Base-by-base conservation (phyloP, 2,113 vertebrate species). In the Protobothrops mucrosquamatus region DNA sequence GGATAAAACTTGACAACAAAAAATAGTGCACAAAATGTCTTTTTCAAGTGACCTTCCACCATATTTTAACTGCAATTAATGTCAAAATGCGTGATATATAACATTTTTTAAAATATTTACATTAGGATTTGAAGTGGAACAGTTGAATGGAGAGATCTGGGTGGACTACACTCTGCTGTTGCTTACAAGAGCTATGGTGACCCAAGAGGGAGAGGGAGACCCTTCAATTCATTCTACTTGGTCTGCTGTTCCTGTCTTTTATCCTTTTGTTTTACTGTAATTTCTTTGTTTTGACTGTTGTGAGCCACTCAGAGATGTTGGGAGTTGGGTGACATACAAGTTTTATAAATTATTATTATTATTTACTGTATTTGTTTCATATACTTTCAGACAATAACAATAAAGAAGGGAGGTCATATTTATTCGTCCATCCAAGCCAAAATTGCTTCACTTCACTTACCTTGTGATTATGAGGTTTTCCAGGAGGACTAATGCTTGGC, bases 1-100 rank as follows among this genome's bases (percentile, higher is more conserved):
- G 97, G 97, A 93, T 85, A 96, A 97, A 95, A 96, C 95, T 0
- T 1, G 91, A 93, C 91, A 96, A 85, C 81, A 93, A 93, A 93
- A 96, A 96, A 94, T 15, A 29, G 97, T 90, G 88, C 95, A 90
- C 52, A 93, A 93, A 95, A 96, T 95, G 96, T 93, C 85, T 54
- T 92, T 95, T 59, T 89, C 74, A 43, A 81, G 39, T 22, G 89
- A 29, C 89, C 89, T 91, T 89, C 85, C 88, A n/a, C 24, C 91
- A 34, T 54, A 93, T 48, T 55, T 11, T 86, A n/a, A 59, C 52
- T 87, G 52, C 12, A 81, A 52, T 81, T 46, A 91, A 43, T 29
- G 20, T 93, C 95, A 90, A 91, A 74, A 46, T 48, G 89, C 22
- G 24, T 10, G 2, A 29, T 54, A 51, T 34, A 20, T 88, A 88